phyloP scores from a whole-genome alignment of 2,797 vertebrate species.

The Sebastes paucispinis region DNA sequence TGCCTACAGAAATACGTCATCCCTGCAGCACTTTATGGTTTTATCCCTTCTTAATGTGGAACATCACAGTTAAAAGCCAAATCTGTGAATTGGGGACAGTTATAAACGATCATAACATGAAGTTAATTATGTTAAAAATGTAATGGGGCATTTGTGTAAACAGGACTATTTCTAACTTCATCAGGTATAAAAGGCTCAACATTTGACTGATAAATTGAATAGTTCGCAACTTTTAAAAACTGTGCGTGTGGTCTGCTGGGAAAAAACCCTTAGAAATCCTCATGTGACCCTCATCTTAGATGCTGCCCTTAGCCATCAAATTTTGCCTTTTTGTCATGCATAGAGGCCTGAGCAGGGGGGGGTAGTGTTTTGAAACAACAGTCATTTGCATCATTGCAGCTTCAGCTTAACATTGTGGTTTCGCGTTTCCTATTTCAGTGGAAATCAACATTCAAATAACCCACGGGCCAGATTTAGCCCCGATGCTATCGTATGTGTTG shows the following conservation, averaged over 20 bases:
- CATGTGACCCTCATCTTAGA: background rate
- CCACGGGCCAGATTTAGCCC: background rate
- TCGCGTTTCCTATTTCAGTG: constrained; percentile 1
- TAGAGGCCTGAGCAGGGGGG: background rate
- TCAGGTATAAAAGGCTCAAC: background rate
- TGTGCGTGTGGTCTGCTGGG: background rate
- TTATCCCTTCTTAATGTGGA: background rate
- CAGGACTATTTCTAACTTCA: background rate
- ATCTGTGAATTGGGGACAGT: background rate
- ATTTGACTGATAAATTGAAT: background rate
- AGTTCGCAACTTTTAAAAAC: too few species aligned
- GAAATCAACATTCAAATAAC: constrained; percentile 28
- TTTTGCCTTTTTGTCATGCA: background rate
- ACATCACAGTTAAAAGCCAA: background rate
- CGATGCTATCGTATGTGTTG: background rate
- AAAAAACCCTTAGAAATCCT: background rate
- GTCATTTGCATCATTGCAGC: constrained; percentile 3
- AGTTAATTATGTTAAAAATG: background rate
- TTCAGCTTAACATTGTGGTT: constrained; percentile 28
- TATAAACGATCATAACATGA: background rate
- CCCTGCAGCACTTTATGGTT: too few species aligned
- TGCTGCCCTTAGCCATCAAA: background rate
- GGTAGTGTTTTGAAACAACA: background rate
- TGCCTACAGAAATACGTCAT: too few species aligned
- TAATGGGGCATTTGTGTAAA: background rate